Conservation (phyloP, 1,140 invertebrate genomes). For the Dendrolimus punctatus region DNA sequence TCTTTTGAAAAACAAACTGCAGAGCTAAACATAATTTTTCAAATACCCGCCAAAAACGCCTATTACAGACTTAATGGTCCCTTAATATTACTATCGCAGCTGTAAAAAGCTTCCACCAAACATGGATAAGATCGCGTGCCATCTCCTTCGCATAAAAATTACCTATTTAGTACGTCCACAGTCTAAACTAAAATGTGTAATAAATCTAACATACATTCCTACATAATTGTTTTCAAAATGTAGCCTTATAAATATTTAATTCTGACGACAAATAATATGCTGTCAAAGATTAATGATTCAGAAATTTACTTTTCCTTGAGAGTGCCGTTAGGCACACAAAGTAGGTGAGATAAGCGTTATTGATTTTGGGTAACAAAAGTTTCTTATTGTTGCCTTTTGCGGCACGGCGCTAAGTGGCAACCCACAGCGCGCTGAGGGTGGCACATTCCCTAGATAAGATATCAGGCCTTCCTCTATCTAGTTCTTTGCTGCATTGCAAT, state of each 20-base stretch:
- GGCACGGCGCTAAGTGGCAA: constrained; percentile 45
- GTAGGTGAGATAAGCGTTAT: constrained; percentile 41
- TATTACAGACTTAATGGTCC: no score
- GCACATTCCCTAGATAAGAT: constrained; percentile 63
- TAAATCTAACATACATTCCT: constrained; percentile 23
- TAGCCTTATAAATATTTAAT: constrained; percentile 21
- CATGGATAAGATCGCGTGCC: neutral
- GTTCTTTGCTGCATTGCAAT: constrained; percentile 37
- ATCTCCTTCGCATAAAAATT: constrained; percentile 17
- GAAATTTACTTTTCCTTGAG: constrained; percentile 22
- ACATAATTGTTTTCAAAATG: constrained; percentile 16
- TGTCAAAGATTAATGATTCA: constrained; percentile 31
- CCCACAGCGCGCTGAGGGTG: constrained; percentile 41
- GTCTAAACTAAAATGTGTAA: constrained; percentile 11
- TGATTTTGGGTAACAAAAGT: constrained; percentile 47
- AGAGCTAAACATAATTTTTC: no score
- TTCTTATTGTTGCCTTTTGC: constrained; percentile 36
- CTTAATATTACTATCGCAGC: no score
- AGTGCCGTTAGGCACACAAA: constrained; percentile 37
- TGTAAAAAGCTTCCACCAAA: no score
- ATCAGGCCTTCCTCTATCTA: constrained; percentile 16
- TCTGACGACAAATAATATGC: constrained; percentile 18
- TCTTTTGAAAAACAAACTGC: no score
- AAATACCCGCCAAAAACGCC: no score
- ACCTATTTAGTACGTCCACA: constrained; percentile 14